phyloP scores from a whole-genome alignment of 1,140 invertebrate genomes.

The Diabrotica undecimpunctata region DNA sequence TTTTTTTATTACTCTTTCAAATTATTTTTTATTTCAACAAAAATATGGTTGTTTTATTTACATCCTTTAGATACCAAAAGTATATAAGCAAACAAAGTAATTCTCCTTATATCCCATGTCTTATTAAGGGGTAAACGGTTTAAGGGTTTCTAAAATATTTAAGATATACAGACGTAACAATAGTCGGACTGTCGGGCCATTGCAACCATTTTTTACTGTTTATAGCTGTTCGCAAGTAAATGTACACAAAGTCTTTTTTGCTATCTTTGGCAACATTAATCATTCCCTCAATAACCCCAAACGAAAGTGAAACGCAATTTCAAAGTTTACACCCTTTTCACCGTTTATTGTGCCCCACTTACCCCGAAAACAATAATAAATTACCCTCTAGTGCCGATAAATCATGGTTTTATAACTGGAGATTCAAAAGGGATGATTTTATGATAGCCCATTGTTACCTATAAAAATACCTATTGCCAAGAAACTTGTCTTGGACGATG shows the following conservation, averaged over 20 bases:
- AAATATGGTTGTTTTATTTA: no score
- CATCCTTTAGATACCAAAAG: no score
- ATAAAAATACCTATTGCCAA: slow-evolving; percentile 43
- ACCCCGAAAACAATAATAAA: slow-evolving; percentile 26
- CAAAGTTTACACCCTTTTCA: slow-evolving; percentile 6
- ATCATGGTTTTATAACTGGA: slow-evolving; percentile 38
- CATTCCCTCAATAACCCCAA: neutral
- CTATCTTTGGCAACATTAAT: neutral
- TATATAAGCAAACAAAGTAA: no score
- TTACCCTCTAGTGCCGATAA: slow-evolving; percentile 37
- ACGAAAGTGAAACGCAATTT: slow-evolving; percentile 3
- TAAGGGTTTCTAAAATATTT: no score
- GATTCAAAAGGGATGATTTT: slow-evolving; percentile 35
- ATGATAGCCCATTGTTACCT: slow-evolving; percentile 42
- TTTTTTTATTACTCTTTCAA: no score
- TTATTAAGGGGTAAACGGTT: no score
- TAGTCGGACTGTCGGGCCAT: no score
- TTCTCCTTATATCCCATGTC: no score
- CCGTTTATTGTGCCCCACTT: slow-evolving; percentile 14
- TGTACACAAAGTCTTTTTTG: neutral
- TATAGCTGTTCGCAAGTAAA: neutral
- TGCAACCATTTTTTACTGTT: neutral
- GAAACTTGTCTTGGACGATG: slow-evolving; percentile 35
- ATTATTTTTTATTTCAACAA: no score
- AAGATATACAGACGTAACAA: no score